Conservation (phyloP, 1,140 invertebrate genomes). For the Pseudomyrmex sp. region DNA sequence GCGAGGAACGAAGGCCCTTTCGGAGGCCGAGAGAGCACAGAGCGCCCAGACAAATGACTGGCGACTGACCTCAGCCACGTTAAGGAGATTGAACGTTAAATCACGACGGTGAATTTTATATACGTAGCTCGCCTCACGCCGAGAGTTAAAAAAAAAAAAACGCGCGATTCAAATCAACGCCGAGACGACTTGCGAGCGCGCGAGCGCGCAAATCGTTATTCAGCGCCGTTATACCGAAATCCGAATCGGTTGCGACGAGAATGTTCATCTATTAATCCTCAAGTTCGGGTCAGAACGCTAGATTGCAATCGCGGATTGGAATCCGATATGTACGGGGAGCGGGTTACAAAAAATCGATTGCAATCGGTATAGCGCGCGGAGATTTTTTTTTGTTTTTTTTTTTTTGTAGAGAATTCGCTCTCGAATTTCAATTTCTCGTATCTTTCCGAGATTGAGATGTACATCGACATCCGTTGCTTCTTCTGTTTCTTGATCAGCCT, state of each 20-base stretch:
- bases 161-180: constrained; percentile 56
- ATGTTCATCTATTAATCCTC: constrained; percentile 11
- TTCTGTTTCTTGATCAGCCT: no score
- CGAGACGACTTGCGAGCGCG: neutral
- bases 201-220: neutral
- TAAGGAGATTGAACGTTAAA: constrained; percentile 68
- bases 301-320: constrained; percentile 19
- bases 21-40: constrained; percentile 56
- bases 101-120: constrained; percentile 58
- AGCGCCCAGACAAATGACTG: constrained; percentile 68
- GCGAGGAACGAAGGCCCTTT: constrained; percentile 53
- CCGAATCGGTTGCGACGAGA: constrained; percentile 3
- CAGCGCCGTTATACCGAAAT: neutral
- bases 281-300: neutral
- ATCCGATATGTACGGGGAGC: neutral
- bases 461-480: no score
- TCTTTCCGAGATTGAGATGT: no score
- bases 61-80: constrained; percentile 67
- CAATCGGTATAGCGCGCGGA: neutral
- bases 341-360: constrained; percentile 6
- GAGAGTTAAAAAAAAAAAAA: constrained; percentile 58
- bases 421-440: constrained; percentile 21
- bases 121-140: neutral
- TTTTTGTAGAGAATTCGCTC: neutral
- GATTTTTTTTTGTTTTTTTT: neutral